Evolutionary conservation across 2,797 vertebrate genomes (phyloP), one percentile per base, ranked within the genome.

Genomic region (Clarias pachynema): DNA sequence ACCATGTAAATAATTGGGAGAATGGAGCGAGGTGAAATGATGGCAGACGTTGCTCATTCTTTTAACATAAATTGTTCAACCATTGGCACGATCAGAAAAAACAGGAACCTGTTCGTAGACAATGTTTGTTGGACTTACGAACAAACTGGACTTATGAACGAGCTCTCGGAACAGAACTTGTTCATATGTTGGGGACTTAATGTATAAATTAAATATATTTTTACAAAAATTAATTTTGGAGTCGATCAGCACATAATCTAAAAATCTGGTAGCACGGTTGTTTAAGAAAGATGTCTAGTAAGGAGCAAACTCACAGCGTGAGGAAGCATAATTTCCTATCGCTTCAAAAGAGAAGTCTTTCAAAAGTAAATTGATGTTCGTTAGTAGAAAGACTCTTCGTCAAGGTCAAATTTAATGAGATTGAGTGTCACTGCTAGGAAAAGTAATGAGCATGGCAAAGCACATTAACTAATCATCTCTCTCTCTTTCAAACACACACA

Each of bases 401-500:
- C 7, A 78, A 78, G 74, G 74, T 78, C 29, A 78, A 60, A 78
- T 78, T 34, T 78, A 60, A 78, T 78, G 74, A 78, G 56, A 57
- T 59, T 77, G 74, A 77, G 26, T 44, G 7, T 26, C 37, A 63
- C 60, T 79, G 12, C 6, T 63, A 60, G n/a, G 60, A 79, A 79
- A 26, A 63, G 37, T 63, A 63, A 63, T 79, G 24, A 79, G 24
- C n/a, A 26, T 5, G 15, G 2, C 60, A 79, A 79, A 78, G 56
- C 74, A 57, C 53, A 59, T 77, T 77, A 77, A 77, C 26, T 9
- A 22, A 62, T 62, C 57, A 40, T 77, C 59, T 20, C 31, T 79
- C 5, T 79, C 29, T 37, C 56, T 34, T 7, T 16, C 29, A 3
- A 15, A 14, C 20, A 1, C 57, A 14, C 22, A 1, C 20, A 74